These are phyloP conservation scores for Slavum lentiscoides DNA, from an alignment of 2,888 invertebrate species.

Conservation along the genomic window DNA sequence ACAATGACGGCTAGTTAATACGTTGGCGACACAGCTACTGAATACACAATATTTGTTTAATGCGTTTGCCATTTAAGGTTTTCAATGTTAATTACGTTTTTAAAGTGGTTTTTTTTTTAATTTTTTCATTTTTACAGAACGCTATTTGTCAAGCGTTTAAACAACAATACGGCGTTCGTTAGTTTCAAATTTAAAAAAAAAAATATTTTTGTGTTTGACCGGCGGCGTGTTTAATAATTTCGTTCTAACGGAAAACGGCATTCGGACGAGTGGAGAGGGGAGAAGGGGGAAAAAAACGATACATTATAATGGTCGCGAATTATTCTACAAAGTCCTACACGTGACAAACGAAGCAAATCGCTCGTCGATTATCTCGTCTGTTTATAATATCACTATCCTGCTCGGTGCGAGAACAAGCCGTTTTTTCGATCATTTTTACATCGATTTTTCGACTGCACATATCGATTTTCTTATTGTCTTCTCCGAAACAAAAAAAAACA, in stretches of 20 bases:
- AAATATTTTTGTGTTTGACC: neutral
- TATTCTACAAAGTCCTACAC: too few relatives aligned
- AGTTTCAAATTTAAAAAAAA: constrained; percentile 22
- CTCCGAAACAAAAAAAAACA: too few relatives aligned
- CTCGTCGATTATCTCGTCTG: too few relatives aligned
- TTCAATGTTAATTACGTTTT: constrained; percentile 30
- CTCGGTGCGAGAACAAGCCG: too few relatives aligned
- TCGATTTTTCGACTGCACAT: too few relatives aligned
- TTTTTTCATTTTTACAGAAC: neutral
- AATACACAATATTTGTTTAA: constrained; percentile 35
- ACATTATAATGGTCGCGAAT: too few relatives aligned
- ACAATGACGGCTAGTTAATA: constrained; percentile 44
- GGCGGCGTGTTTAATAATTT: neutral
- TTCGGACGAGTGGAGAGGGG: neutral
- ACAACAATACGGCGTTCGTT: constrained; percentile 34
- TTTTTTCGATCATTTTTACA: too few relatives aligned
- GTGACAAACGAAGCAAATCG: too few relatives aligned
- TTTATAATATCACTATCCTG: too few relatives aligned
- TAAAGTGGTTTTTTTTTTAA: neutral
- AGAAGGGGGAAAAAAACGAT: too few relatives aligned
- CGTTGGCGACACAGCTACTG: constrained; percentile 12
- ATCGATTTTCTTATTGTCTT: too few relatives aligned
- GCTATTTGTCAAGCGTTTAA: constrained; percentile 13
- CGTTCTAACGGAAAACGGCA: neutral
- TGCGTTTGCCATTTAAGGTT: constrained; percentile 17